Base-by-base conservation (phyloP, 2,888 invertebrate species). In the Habrosyne pyritoides region DNA sequence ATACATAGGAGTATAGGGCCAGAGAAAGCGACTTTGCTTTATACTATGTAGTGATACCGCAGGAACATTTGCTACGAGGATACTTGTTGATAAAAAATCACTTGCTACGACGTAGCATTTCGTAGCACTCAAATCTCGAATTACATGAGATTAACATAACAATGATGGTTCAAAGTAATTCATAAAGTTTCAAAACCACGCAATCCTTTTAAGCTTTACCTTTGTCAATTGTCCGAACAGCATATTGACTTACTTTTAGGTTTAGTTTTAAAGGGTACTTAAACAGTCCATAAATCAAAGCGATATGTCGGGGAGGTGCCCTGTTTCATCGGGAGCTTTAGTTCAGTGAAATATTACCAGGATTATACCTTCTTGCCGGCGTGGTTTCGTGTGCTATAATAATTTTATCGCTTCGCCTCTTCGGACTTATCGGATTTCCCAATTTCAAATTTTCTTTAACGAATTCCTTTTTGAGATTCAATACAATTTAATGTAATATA, bases 271-370 rank as follows among this genome's bases (percentile, higher is more conserved):
- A 89, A 83, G 84, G 86, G 86, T 84, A 82, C 84, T 89, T 87
- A 84, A 82, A 84, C 79, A 89, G 86, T 88, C 76, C 79, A 89
- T 90, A 91, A 91, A 90, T 91, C 91, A 91, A 81, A 82, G 74
- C 81, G 89, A 88, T 88, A 88, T 83, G 88, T 87, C 86, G 79
- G 75, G 75, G 77, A 82, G 85, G 82, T 80, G 75, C 84, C 86
- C 84, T 81, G 84, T 85, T 89, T 89, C 89, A 87, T 88, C 86
- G 88, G 79, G 69, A 77, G 82, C 84, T 84, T 79, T 81, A 75
- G 73, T 75, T 69, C 71, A 54, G 77, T 91, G 86, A 90, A 87
- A 87, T 90, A 91, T 87, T 79, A 80, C 83, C 80, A 71, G 82
- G 69, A 83, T 87, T 88, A 87, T 84, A 80, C 82, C 74, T 75